Evolutionary conservation across 2,888 invertebrate genomes (phyloP), one percentile per base, ranked within the genome.

Genomic region (Anticlea derivata): DNA sequence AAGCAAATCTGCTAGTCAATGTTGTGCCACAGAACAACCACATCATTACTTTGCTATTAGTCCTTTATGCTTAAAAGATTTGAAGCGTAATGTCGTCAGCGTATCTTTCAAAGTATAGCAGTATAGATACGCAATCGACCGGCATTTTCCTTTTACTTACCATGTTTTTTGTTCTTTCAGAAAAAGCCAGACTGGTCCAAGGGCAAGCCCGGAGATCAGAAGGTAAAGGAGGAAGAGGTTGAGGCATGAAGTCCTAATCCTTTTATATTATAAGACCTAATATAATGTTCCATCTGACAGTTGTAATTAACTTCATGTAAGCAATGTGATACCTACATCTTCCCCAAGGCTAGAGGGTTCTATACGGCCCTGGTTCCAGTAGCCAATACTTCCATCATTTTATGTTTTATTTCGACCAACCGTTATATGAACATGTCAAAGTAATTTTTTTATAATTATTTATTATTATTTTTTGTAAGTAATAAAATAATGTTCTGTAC

Each of bases 111-210:
- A 29, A 55, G 49, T 70, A 69, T 63, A 65, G 63, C 65, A 58
- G 46, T 51, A 41, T 48, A n/a, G 61, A 52, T 63, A 55, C 66
- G 68, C 62, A 53, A 40, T 48, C 58, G 40, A 57, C 60, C 46
- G 43, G n/a, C 6, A 39, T 30, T 20, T 34, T 12, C 6, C 27
- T 30, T 2, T 3, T 26, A 22, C 46, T 37, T 52, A 41, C 50
- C 31, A 29, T 30, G 11, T 10, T 53, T 12, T 65, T 69, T 68
- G 54, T 69, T 76, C 91, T 93, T 93, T 78, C 95, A 96, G 96
- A 97, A 96, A 93, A 97, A 97, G 91, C 96, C 97, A 77, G 97
- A 97, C 92, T 97, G 97, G 97, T 96, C 97, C 86, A 97, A 97
- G 94, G 93, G 93, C 91, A 96, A 96, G 85, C 94, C 94, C 83